Conservation (phyloP, 2,113 vertebrate species). For the Todiramphus saurophagus region DNA sequence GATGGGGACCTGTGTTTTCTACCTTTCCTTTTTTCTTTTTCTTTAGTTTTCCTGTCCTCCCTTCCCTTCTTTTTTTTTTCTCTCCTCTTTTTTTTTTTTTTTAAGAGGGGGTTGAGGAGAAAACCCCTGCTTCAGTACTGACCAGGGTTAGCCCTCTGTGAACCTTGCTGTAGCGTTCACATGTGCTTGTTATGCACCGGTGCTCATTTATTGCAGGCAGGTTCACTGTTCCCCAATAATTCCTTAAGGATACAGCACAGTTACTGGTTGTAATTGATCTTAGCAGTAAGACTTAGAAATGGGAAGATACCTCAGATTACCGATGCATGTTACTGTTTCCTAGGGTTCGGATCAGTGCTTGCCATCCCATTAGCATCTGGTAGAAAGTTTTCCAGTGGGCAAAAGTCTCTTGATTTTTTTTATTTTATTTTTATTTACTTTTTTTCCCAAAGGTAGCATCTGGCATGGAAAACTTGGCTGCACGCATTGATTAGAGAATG, state of each 20-base stretch:
- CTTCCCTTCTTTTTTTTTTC: conserved; percentile 49
- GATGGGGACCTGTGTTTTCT: conserved; percentile 74
- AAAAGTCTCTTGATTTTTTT: neutral
- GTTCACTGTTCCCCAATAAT: conserved; percentile 63
- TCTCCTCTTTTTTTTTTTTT: conserved; percentile 32
- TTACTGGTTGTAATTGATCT: conserved; percentile 71
- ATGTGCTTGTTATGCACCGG: conserved; percentile 77
- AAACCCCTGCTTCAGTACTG: conserved; percentile 61
- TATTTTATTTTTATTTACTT: conserved; percentile 5
- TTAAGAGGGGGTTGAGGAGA: conserved; percentile 50
- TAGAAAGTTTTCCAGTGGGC: conserved; percentile 58
- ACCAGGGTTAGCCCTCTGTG: conserved; percentile 68
- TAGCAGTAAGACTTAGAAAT: conserved; percentile 75
- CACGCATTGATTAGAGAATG: conserved; percentile 45
- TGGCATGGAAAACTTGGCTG: conserved; percentile 48
- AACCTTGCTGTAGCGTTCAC: conserved; percentile 76
- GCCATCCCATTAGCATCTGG: conserved; percentile 67
- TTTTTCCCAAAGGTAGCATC: conserved; percentile 8
- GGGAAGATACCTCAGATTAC: conserved; percentile 81
- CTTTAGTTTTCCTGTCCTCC: conserved; percentile 57
- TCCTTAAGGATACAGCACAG: conserved; percentile 75
- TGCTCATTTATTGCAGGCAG: conserved; percentile 79
- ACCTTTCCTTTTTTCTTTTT: conserved; percentile 61
- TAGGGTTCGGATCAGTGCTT: conserved; percentile 71
- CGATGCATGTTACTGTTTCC: conserved; percentile 76